Percentiles rank a stretch among this genome's conserved stretches.
phyloP scores from a whole-genome alignment of 2,888 invertebrate species.

The Acronicta aceris region DNA sequence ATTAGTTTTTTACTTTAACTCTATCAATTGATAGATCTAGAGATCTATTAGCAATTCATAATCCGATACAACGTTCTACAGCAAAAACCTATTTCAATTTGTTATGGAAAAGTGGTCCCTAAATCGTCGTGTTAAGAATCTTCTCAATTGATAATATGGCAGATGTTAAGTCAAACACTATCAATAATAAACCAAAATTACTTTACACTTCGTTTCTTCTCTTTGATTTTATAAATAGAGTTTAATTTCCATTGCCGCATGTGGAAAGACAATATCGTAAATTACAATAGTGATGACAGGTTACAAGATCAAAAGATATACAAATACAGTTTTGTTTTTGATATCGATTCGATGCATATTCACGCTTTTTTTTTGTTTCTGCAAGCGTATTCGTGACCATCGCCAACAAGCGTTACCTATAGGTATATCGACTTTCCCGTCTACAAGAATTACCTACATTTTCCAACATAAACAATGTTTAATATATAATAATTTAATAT shows the following conservation, averaged over 20 bases:
- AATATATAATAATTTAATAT: too few relatives aligned
- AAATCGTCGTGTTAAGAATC: slow-evolving; percentile 6
- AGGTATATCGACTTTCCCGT: neutral
- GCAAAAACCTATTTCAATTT: slow-evolving; percentile 4
- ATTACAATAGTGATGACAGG: slow-evolving; percentile 38
- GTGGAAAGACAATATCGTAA: neutral
- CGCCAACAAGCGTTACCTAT: neutral
- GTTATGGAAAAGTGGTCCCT: slow-evolving; percentile 8
- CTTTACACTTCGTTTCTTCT: slow-evolving; percentile 1
- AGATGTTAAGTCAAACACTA: slow-evolving; percentile 8
- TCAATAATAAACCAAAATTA: slow-evolving; percentile 13
- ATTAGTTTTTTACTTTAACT: too few relatives aligned
- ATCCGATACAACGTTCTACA: too few relatives aligned
- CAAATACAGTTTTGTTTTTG: slow-evolving; percentile 32
- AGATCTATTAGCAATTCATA: too few relatives aligned
- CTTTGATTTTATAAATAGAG: rapidly evolving
- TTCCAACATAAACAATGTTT: neutral
- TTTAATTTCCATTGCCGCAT: neutral
- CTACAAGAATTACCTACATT: neutral
- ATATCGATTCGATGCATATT: slow-evolving; percentile 15
- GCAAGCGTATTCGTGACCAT: neutral
- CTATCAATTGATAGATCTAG: too few relatives aligned
- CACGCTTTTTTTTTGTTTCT: slow-evolving; percentile 31
- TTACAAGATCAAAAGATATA: slow-evolving; percentile 37
- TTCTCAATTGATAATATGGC: neutral